Conservation (phyloP, 2,888 invertebrate species). For the Meiosimyza platycephala region DNA sequence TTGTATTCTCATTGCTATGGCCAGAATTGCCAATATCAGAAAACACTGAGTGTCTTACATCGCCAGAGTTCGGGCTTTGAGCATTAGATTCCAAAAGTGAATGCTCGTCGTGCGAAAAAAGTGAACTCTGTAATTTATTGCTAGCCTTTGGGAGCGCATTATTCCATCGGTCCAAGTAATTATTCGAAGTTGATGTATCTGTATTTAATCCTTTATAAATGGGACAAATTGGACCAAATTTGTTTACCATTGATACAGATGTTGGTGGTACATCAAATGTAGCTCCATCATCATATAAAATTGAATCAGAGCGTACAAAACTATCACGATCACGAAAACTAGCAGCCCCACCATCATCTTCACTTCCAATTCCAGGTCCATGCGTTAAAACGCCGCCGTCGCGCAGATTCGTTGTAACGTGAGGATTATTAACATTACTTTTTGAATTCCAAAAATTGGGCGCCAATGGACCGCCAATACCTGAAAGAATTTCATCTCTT, state of each 20-base stretch:
- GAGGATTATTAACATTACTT: conserved; percentile 9
- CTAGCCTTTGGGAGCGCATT: conserved; percentile 45
- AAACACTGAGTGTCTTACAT: conserved; percentile 48
- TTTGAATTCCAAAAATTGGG: conserved; percentile 44
- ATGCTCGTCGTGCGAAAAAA: conserved; percentile 25
- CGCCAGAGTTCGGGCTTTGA: conserved; percentile 28
- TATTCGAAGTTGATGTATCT: conserved; percentile 42
- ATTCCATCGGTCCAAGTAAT: conserved; percentile 51
- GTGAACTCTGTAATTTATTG: conserved; percentile 34
- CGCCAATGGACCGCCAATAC: conserved; percentile 27
- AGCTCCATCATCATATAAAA: conserved; percentile 72
- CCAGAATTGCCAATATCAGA: conserved; percentile 33
- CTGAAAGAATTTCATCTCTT: conserved; percentile 18
- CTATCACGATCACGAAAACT: conserved; percentile 52
- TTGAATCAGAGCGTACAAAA: conserved; percentile 70
- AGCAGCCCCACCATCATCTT: conserved; percentile 29
- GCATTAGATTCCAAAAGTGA: conserved; percentile 39
- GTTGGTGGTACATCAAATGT: conserved; percentile 73
- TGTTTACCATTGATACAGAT: conserved; percentile 68
- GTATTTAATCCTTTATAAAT: conserved; percentile 55
- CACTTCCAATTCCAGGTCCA: conserved; percentile 10
- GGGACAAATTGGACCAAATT: conserved; percentile 78
- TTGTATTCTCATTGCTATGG: not conserved
- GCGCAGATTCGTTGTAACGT: conserved; percentile 29
- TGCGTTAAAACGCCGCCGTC: conserved; percentile 13